Evolutionary conservation across 1,140 invertebrate species (phyloP).

Genomic region (Drosophila equinoxialis): DNA sequence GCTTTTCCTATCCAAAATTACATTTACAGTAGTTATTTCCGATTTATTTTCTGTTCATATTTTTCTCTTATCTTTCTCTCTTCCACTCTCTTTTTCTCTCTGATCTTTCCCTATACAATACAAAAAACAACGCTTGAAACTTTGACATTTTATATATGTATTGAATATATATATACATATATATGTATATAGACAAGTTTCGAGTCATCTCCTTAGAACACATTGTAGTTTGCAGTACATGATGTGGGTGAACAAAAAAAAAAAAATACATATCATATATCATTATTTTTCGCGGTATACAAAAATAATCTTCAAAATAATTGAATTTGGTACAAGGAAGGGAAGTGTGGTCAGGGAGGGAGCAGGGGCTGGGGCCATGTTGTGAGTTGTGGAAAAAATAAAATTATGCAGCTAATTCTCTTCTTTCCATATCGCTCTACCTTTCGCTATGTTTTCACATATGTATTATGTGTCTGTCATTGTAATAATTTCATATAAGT

Average conservation of each 20-base stretch:
- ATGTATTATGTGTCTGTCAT: not conserved
- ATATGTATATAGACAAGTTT: slow-evolving; percentile 58
- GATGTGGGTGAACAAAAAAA: not conserved
- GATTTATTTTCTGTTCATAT: slow-evolving; percentile 25
- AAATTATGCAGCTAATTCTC: slow-evolving; percentile 2
- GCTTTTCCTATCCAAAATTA: slow-evolving; percentile 70
- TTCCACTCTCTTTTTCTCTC: not conserved
- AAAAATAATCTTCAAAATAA: slow-evolving; percentile 26
- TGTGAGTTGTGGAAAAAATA: slow-evolving; percentile 3
- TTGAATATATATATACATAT: not conserved
- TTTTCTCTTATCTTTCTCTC: not conserved
- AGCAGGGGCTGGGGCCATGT: not conserved
- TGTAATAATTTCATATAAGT: not conserved
- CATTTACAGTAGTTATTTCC: slow-evolving; percentile 47
- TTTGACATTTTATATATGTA: slow-evolving; percentile 34
- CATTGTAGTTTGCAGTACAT: slow-evolving; percentile 72
- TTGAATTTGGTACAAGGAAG: not conserved
- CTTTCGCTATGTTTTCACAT: not conserved
- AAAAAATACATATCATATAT: slow-evolving; percentile 1
- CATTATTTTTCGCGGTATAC: slow-evolving; percentile 14
- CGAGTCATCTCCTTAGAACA: slow-evolving; percentile 68
- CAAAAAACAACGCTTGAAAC: slow-evolving; percentile 54
- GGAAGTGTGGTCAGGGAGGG: not conserved
- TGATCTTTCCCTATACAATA: slow-evolving; percentile 46
- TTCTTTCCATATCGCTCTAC: not conserved